phyloP scores from a whole-genome alignment of 2,797 vertebrate genomes.

The Acanthis flammea region DNA sequence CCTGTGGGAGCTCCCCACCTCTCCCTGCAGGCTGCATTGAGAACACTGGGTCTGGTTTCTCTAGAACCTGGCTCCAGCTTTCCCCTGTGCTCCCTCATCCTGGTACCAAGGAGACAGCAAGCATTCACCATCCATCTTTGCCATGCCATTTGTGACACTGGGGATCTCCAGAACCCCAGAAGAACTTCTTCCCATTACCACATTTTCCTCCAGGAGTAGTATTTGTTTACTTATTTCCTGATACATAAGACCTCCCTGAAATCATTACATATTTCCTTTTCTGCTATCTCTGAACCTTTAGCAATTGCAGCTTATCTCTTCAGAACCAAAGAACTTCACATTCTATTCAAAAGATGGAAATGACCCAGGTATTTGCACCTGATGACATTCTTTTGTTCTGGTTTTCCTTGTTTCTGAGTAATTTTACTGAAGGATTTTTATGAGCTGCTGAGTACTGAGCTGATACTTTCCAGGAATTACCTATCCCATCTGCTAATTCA shows the following conservation, averaged over 20 bases:
- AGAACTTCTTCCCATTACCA: neutral
- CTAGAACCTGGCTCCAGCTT: neutral
- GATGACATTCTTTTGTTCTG: neutral
- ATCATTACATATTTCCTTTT: neutral
- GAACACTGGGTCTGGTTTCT: neutral
- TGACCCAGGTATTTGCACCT: neutral
- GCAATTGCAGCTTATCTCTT: neutral
- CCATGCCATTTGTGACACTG: neutral
- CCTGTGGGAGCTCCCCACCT: rapidly evolving
- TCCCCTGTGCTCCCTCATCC: neutral
- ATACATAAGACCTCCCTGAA: neutral
- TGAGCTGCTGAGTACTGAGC: neutral
- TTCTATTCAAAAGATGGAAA: neutral
- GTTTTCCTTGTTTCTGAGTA: neutral
- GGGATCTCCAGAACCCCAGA: neutral
- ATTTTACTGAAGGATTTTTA: neutral
- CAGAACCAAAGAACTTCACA: neutral
- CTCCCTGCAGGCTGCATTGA: neutral
- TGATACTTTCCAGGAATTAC: neutral
- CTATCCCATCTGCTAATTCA: neutral
- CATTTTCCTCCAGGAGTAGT: neutral
- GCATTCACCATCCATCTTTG: neutral
- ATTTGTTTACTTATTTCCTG: neutral
- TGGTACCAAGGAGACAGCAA: neutral
- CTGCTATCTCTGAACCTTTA: neutral